Base-by-base conservation (phyloP, 2,797 vertebrate species). In the Glossophaga mutica region DNA sequence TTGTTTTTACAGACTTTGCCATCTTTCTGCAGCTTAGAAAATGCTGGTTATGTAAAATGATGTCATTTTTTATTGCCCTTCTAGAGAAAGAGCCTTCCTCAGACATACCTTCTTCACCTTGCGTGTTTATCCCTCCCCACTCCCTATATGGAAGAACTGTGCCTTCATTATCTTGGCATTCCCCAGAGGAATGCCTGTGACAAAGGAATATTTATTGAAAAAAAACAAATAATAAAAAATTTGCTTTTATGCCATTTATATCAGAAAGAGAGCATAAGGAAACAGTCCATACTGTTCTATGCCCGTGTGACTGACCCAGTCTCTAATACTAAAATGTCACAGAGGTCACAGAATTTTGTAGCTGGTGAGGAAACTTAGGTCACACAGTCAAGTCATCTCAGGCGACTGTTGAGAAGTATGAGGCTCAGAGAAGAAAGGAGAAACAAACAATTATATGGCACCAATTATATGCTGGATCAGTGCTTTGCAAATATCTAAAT, bases 181-280 rank as follows among this genome's bases (percentile, higher is more conserved):
- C 6, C 21, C 44, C 32, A 24, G 39, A 37, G 7, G 21, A 65
- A 2, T 22, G 0, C 77, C 37, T 42, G 34, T 39, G 73, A 82
- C 78, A 93, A 91, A 78, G 67, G 37, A 87, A 39, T 59, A 89
- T 81, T 71, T 87, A 26, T 12, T 87, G 71, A 85, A 44, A 44
- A 44, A 16, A 83, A 86, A 55, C 42, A 92, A 71, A 71, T 74
- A 68, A 62, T 87, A 34, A 46, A 50, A 34, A 67, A 73, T 32
- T 79, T 68, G 65, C 39, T 74, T 87, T 48, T 65, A 87, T 50
- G 46, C 9, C 29, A 3, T 2, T 94, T 48, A 24, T 73, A 37
- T 39, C 24, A 71, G 68, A 90, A 76, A 81, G 29, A 83, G 34
- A 70, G 21, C 6, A 0, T 32, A 91, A 79, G 11, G n/a, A 88